Conservation (phyloP, 2,888 invertebrate species). For the Drosophila ustulata region DNA sequence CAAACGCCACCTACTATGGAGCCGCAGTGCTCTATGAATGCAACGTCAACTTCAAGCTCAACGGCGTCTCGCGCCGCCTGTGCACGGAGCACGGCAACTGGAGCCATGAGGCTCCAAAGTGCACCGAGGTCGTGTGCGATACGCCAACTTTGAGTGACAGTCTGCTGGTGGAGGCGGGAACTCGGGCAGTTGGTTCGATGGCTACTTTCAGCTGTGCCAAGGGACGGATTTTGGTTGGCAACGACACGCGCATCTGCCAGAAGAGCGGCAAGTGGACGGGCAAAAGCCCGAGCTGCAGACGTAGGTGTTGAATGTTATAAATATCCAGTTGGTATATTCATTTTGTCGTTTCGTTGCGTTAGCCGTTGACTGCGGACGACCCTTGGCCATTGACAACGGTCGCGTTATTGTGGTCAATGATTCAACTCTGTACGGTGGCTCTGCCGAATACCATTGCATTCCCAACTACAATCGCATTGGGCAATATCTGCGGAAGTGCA, state of each 20-base stretch:
- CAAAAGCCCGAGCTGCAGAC: constrained; percentile 91
- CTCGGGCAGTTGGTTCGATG: constrained; percentile 91
- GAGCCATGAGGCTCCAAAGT: constrained; percentile 93
- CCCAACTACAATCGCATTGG: constrained; percentile 93
- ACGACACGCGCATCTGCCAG: constrained; percentile 91
- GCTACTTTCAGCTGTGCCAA: constrained; percentile 93
- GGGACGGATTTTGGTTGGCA: constrained; percentile 92
- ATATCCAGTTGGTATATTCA: no score
- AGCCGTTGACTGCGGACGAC: constrained; percentile 95
- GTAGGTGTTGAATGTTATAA: constrained; percentile 86
- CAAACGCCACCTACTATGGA: constrained; percentile 95
- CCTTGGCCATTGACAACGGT: constrained; percentile 92
- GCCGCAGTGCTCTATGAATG: constrained; percentile 94
- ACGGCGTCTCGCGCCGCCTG: constrained; percentile 92
- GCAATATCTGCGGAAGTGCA: constrained; percentile 92
- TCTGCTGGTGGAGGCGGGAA: constrained; percentile 87
- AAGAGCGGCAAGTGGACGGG: constrained; percentile 94
- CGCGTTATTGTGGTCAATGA: constrained; percentile 94
- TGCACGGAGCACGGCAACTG: constrained; percentile 96
- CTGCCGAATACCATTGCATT: constrained; percentile 95
- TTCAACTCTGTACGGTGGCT: constrained; percentile 92
- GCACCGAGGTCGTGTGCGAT: constrained; percentile 93
- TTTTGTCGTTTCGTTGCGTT: constrained; percentile 26
- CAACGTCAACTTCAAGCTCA: constrained; percentile 91
- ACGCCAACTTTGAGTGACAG: constrained; percentile 88